Evolutionary conservation across 1,140 invertebrate genomes (phyloP), one percentile per base, ranked within the genome.

Genomic region (Plodia interpunctella): DNA sequence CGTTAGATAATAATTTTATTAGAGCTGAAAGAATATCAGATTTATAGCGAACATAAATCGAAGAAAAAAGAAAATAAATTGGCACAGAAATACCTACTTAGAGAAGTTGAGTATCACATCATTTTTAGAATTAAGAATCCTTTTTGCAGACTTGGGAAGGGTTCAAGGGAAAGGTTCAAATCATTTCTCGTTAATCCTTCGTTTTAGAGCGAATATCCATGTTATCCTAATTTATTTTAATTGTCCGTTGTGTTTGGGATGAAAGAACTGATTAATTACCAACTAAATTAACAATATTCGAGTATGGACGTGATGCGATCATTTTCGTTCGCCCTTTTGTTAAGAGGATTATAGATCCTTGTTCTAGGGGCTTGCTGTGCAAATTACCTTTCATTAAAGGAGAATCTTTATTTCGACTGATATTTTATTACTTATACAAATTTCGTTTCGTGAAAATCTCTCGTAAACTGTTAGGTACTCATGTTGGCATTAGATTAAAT

Each of bases 61-160:
- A n/a, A n/a, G n/a, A n/a, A n/a, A n/a, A n/a, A n/a, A n/a, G n/a
- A n/a, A n/a, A n/a, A n/a, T n/a, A n/a, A n/a, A n/a, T n/a, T n/a
- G n/a, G n/a, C n/a, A n/a, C n/a, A n/a, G n/a, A n/a, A n/a, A n/a
- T n/a, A n/a, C n/a, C n/a, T n/a, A n/a, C n/a, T n/a, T n/a, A n/a
- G n/a, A n/a, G n/a, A n/a, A n/a, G n/a, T n/a, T n/a, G n/a, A n/a
- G n/a, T n/a, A 35, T 3, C 32, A 11, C 13, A 2, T 44, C 38
- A 44, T 17, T 44, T 44, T 44, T 15, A n/a, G 2, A 44, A 44
- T 44, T 44, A 44, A 44, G 13, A 44, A 44, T 15, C 38, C 38
- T 44, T 35, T 35, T 44, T 44, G 38, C 38, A 44, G n/a, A 44
- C 10, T 44, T 44, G 38, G 38, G n/a, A n/a, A n/a, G n/a, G n/a